Conservation (phyloP, 1,140 invertebrate genomes). For the Lepidurus packardi region DNA sequence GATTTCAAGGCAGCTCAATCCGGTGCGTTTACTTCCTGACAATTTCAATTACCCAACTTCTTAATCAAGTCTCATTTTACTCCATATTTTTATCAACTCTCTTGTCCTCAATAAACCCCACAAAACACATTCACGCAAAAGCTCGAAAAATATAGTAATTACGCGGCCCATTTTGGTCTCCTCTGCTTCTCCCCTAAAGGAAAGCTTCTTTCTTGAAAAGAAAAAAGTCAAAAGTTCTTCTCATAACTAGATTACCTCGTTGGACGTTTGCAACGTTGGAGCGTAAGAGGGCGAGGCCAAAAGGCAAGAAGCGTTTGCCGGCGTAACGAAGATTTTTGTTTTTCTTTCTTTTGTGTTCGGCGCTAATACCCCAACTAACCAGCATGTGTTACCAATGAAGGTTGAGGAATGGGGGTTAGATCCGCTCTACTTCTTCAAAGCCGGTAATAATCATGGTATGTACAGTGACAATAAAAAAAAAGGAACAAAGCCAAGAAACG, state of each 20-base stretch:
- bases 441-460: not conserved
- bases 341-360: not conserved
- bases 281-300: not conserved
- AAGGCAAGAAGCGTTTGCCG: not conserved
- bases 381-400: slow-evolving; percentile 15
- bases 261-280: not conserved
- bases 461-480: not conserved
- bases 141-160: not conserved
- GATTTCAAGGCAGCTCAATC: not conserved
- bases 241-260: not conserved
- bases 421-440: not conserved
- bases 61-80: slow-evolving; percentile 12
- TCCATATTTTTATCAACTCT: not conserved
- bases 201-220: not conserved
- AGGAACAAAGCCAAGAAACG: not conserved
- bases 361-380: slow-evolving; percentile 3
- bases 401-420: not conserved
- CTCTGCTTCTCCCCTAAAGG: not conserved
- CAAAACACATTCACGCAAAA: not conserved
- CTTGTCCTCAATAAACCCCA: not conserved
- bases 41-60: slow-evolving; percentile 7
- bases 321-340: not conserved
- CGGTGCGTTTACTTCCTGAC: not conserved
- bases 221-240: not conserved
- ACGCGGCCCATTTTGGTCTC: not conserved